Evolutionary conservation across 30 jellyfish, hydroid and myxozoan species (phyloP).

Genomic region (Pelagia noctiluca): DNA sequence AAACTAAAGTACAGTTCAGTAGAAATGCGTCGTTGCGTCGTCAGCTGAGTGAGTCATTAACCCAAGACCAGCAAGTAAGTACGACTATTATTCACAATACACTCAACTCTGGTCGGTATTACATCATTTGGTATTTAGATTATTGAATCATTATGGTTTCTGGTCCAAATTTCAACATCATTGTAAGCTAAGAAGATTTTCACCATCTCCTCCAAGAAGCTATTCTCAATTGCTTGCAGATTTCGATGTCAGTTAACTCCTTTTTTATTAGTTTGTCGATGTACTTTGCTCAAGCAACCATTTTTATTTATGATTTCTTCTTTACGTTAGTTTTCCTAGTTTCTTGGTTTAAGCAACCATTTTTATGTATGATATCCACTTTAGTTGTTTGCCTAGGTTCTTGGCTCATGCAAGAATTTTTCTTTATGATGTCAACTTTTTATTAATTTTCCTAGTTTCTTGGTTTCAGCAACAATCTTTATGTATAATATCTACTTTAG

Average conservation of each 20-base stretch:
- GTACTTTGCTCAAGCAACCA: too few relatives aligned
- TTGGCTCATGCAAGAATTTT: neutral
- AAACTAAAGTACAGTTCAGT: neutral
- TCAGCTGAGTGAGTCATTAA: slow-evolving; percentile 52
- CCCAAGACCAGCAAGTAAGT: slow-evolving; percentile 63
- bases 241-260: neutral
- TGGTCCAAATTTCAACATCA: neutral
- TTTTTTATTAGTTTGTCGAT: too few relatives aligned
- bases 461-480: neutral
- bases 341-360: too few relatives aligned
- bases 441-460: too few relatives aligned
- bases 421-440: neutral
- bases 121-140: neutral
- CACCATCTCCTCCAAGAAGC: too few relatives aligned
- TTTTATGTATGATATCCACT: too few relatives aligned
- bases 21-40: slow-evolving; percentile 20
- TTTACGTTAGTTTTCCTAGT: too few relatives aligned
- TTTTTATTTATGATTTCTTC: too few relatives aligned
- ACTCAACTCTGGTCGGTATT: neutral
- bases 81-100: neutral
- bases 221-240: too few relatives aligned
- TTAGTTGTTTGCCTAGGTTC: neutral
- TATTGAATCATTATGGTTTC: neutral
- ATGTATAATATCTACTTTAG: neutral
- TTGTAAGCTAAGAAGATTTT: too few relatives aligned